Evolutionary conservation across 2,113 vertebrate genomes (phyloP), one percentile per base, ranked within the genome.

Genomic region (rat (Rattus norvegicus)): DNA sequence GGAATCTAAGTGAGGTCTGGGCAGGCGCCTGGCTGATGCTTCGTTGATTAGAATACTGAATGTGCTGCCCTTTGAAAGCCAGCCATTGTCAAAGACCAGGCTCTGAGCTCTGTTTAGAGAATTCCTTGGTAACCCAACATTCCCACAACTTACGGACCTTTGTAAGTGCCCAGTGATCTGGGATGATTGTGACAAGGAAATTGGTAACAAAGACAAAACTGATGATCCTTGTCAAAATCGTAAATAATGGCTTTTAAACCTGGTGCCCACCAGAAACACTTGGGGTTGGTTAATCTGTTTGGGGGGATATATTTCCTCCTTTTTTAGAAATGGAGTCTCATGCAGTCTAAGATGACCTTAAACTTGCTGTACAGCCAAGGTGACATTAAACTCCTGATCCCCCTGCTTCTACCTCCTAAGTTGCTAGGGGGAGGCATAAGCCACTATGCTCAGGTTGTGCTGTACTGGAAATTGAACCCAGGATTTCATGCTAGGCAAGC

Each of bases 1-100:
- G 91, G 88, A 93, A 88, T 97, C 97, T 96, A 93, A 98, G 94
- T 97, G 94, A 92, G 96, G 56, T 72, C 76, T n/a, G 33, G 92
- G 80, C 84, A 88, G 97, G 92, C 61, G 17, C 81, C 94, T 88
- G 49, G 88, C 61, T 75, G 85, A 92, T 87, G 88, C 67, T 72
- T 93, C 39, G 72, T 84, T 95, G 95, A 91, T 96, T 92, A 89
- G 91, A 96, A 96, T 97, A 77, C 91, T 91, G 75, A 97, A 49
- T 56, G 77, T 52, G 94, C 67, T 30, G 0, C 88, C 80, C 93
- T 95, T 90, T 91, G 80, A 91, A 94, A 91, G 79, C 76, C 94
- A 86, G 89, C 52, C 24, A 2, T 93, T 88, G 81, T 81, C 65
- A 3, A 72, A 95, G 39, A 92, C 39, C 52, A 72, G 83, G 39